Conservation (phyloP, 35 echinoderm and acorn worm species). For the Chiridota heheva region DNA sequence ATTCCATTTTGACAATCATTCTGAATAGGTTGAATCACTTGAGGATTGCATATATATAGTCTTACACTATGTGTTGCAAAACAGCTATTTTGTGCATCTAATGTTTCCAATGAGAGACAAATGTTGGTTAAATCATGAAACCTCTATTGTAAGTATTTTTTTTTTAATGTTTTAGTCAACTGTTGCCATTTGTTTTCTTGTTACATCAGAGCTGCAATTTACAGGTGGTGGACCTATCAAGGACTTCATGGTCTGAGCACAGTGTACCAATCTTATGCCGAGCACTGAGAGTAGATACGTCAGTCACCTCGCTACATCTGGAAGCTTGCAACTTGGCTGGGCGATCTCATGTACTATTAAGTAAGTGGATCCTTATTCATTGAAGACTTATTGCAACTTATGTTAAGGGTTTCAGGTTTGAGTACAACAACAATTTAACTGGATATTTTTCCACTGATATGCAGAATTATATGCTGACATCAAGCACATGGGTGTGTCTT, state of each 20-base stretch:
- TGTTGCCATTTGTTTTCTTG: neutral
- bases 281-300: conserved; percentile 73
- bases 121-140: too few species aligned
- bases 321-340: conserved; percentile 95
- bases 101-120: too few species aligned
- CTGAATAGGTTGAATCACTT: too few species aligned
- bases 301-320: conserved; percentile 70
- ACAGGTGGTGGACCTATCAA: conserved; percentile 73
- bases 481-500: too few species aligned
- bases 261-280: conserved; percentile 83
- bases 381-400: neutral
- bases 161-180: too few species aligned
- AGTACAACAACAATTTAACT: neutral
- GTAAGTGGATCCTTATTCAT: conserved; percentile 65
- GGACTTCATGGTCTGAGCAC: conserved; percentile 85
- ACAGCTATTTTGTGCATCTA: too few species aligned
- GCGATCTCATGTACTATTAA: conserved; percentile 84
- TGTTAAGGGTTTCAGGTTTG: too few species aligned
- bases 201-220: conserved; percentile 70
- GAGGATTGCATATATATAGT: too few species aligned
- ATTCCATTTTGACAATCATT: too few species aligned
- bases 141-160: neutral
- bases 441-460: neutral
- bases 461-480: too few species aligned
- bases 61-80: too few species aligned